These are phyloP conservation scores for Eublepharis macularius DNA, from an alignment of 2,113 vertebrate genomes.

Conservation along the genomic window DNA sequence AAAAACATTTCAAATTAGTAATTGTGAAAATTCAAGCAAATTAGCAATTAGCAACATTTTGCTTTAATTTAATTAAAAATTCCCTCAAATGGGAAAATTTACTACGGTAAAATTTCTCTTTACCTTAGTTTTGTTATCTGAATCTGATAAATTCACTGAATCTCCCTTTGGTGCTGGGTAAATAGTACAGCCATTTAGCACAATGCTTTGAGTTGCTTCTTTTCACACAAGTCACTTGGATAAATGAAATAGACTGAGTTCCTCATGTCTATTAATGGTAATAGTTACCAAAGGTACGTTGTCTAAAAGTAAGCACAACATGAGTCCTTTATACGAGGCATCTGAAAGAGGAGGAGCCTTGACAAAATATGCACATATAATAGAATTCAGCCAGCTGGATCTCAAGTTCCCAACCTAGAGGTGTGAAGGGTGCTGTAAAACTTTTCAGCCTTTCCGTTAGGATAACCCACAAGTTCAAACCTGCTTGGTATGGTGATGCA, in stretches of 20 bases:
- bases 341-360: too few relatives aligned
- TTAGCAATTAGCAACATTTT: not conserved
- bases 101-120: not conserved
- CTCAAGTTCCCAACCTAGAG: too few relatives aligned
- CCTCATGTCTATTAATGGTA: not conserved
- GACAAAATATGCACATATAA: too few relatives aligned
- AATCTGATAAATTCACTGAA: not conserved
- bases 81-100: not conserved
- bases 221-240: not conserved
- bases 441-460: too few relatives aligned
- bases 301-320: not conserved
- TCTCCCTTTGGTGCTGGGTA: not conserved
- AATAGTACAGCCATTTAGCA: not conserved
- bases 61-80: not conserved
- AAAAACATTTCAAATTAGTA: not conserved
- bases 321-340: not conserved
- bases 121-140: not conserved
- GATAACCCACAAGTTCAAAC: too few relatives aligned
- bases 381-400: too few relatives aligned
- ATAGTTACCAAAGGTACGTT: not conserved
- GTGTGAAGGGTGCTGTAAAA: too few relatives aligned
- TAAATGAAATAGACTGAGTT: not conserved
- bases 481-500: too few relatives aligned
- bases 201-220: not conserved
- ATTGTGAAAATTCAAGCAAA: not conserved